A percentile compares a stretch with the other conserved stretches of the same genome.
These are phyloP conservation scores for Columba janthina DNA, from an alignment of 2,113 vertebrate genomes.

Conservation along the genomic window DNA sequence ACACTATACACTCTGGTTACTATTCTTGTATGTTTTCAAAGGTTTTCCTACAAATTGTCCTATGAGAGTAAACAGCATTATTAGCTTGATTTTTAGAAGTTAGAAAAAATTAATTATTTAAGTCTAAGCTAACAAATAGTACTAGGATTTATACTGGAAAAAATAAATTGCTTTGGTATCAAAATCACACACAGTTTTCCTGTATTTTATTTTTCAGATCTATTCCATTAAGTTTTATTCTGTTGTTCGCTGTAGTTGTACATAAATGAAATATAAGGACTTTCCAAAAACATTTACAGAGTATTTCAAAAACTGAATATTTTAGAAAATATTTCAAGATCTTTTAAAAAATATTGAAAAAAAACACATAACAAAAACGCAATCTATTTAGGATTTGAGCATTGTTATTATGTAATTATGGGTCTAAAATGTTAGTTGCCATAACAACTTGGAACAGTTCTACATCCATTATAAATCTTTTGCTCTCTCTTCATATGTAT, in stretches of 20 bases:
- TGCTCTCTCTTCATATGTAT: neutral
- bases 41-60: conserved; percentile 8
- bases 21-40: conserved; percentile 31
- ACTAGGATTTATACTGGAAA: neutral
- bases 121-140: neutral
- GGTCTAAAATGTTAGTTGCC: conserved; percentile 52
- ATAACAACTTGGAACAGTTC: conserved; percentile 59
- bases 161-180: neutral
- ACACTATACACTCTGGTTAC: neutral
- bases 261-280: neutral
- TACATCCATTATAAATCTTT: conserved; percentile 37
- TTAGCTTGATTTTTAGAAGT: conserved; percentile 9
- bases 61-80: neutral
- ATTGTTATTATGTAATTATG: conserved; percentile 48
- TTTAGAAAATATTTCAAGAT: neutral
- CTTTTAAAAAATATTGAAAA: neutral
- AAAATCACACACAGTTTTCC: neutral
- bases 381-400: conserved; percentile 9
- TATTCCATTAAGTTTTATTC: neutral
- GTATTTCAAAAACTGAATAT: neutral
- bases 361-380: neutral
- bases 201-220: neutral
- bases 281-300: neutral
- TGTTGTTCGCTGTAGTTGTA: neutral
- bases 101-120: conserved; percentile 1